phyloP scores from a whole-genome alignment of 2,888 invertebrate species.

The Eupithecia tripunctaria region DNA sequence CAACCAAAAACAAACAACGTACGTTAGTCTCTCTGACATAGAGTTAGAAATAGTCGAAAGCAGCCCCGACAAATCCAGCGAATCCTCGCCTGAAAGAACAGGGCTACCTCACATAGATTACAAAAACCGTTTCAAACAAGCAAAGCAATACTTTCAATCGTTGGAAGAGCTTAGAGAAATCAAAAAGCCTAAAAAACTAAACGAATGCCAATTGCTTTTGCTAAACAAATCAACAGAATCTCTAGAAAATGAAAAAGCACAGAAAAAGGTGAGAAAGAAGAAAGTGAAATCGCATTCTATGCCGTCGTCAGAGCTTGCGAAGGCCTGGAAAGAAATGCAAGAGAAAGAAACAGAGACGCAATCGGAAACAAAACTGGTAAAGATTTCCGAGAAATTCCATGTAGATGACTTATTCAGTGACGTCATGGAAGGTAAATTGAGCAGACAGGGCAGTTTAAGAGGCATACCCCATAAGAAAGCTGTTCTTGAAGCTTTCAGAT shows the following conservation, averaged over 20 bases:
- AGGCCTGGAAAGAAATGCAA: constrained; percentile 71
- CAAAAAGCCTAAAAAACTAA: constrained; percentile 66
- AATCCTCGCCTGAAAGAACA: constrained; percentile 59
- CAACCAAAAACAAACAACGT: constrained; percentile 60
- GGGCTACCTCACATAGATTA: constrained; percentile 66
- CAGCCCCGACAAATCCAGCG: constrained; percentile 56
- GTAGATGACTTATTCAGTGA: constrained; percentile 81
- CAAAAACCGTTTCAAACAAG: constrained; percentile 77
- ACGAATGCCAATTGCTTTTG: constrained; percentile 72
- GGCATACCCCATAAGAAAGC: constrained; percentile 83
- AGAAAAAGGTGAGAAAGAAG: constrained; percentile 60
- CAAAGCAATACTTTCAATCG: constrained; percentile 80
- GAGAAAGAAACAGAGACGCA: constrained; percentile 58
- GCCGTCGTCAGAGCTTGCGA: constrained; percentile 77
- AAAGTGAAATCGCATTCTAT: constrained; percentile 73
- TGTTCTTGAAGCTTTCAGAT: constrained; percentile 79
- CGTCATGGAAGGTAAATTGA: constrained; percentile 76
- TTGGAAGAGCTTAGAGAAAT: constrained; percentile 72
- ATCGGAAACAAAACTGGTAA: constrained; percentile 64
- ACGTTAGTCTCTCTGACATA: constrained; percentile 73
- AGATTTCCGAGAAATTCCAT: constrained; percentile 81
- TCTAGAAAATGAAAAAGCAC: constrained; percentile 61
- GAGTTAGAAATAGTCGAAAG: constrained; percentile 77
- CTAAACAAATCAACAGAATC: constrained; percentile 70
- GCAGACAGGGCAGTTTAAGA: constrained; percentile 79